Evolutionary conservation across 64 coral and sea anemone genomes (phyloP).

Genomic region (Trachythela sp.): DNA sequence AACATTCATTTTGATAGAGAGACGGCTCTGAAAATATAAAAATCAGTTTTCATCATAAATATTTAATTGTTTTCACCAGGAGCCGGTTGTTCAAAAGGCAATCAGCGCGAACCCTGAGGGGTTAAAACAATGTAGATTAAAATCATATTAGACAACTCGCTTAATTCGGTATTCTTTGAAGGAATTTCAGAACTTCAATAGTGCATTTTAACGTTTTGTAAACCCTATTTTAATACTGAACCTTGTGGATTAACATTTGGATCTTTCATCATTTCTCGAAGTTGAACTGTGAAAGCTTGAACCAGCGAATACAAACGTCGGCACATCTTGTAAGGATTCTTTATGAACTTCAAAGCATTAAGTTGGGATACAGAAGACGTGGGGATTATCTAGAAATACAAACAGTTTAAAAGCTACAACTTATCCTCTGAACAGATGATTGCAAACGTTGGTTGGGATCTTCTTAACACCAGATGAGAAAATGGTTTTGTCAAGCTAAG

Average conservation of each 20-base stretch:
- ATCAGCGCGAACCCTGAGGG: no score
- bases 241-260: neutral
- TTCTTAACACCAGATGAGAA: neutral
- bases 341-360: conserved; percentile 76
- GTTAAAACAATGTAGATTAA: no score
- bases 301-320: conserved; percentile 66
- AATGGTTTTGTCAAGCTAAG: neutral
- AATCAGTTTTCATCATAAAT: neutral
- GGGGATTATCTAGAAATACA: conserved; percentile 58
- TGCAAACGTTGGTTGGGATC: neutral
- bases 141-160: no score
- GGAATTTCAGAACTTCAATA: no score
- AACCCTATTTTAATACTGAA: no score
- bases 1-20: conserved; percentile 89
- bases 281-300: conserved; percentile 63
- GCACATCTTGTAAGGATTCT: conserved; percentile 78
- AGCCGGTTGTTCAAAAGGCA: no score
- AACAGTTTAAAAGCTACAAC: no score
- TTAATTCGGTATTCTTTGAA: no score
- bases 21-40: conserved; percentile 61
- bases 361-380: conserved; percentile 61
- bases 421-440: no score
- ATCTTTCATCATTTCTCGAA: conserved; percentile 59
- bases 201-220: no score
- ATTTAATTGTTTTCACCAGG: no score